Base-by-base conservation (phyloP, 2,888 invertebrate species). In the Lepidochrysops patricia region DNA sequence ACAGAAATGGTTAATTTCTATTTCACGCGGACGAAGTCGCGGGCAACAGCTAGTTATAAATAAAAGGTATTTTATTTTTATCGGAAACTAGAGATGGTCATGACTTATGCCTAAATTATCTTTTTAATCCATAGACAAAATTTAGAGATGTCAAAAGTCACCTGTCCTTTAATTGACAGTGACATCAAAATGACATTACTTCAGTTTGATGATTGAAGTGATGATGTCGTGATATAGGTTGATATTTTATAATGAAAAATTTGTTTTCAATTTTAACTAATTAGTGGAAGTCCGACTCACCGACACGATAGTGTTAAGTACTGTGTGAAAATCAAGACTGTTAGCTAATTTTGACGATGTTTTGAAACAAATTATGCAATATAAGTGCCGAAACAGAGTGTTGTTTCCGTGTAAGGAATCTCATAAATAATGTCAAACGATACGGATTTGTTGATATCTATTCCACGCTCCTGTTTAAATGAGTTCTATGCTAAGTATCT, bases 401-500 rank as follows among this genome's bases (percentile, higher is more conserved):
- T 72, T 70, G 72, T 73, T 69, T 72, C 68, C 68, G 67, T 67
- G 69, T 74, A 70, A 69, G 68, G 71, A 68, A 71, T 63, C 62
- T 61, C 68, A 64, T 62, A 63, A 74, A 84, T 72, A 77, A 88
- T 88, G 88, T 88, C 88, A 77, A 78, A 79, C 71, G 86, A 85
- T 67, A 74, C 77, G 65, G 84, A 87, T 71, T 70, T 81, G 63
- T 68, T 77, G 61, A 81, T 89, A 79, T 76, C 82, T 66, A 84
- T 89, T 69, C 88, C 88, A 68, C 84, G 86, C 63, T 77, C 79
- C 66, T 81, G 83, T 76, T 69, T 86, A 64, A 73, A 75, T 23
- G 84, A 87, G 69, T 89, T 89, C 72, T 84, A 82, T 67, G 79
- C 71, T 66, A 87, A 84, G 71, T 87, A 86, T 73, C 77, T 81